Evolutionary conservation across 2,113 vertebrate species (phyloP).

Genomic region (Forbesichthys papilliferus): DNA sequence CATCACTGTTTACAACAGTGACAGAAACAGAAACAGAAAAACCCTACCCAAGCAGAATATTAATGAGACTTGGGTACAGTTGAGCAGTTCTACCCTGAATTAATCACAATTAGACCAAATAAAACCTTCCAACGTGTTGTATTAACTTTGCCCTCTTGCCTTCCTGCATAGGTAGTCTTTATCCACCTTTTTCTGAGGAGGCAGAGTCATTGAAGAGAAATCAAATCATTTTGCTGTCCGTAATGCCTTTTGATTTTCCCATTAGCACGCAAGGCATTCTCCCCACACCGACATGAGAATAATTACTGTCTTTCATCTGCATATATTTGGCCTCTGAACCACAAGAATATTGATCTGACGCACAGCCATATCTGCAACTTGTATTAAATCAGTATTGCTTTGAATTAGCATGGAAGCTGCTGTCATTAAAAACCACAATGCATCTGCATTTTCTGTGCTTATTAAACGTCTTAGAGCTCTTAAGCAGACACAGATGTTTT

Average conservation of each 20-base stretch:
- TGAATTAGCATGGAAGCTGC: not conserved
- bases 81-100: conserved; percentile 17
- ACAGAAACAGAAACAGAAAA: too few species aligned
- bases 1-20: too few species aligned
- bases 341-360: conserved; percentile 19
- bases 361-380: not conserved
- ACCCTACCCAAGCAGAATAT: too few species aligned
- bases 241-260: conserved; percentile 79
- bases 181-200: conserved; percentile 59
- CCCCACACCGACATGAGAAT: conserved; percentile 52
- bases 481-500: too few species aligned
- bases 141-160: not conserved
- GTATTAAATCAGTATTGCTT: not conserved
- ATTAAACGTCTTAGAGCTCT: too few species aligned
- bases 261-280: conserved; percentile 72
- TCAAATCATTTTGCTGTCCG: conserved; percentile 66
- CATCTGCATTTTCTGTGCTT: too few species aligned
- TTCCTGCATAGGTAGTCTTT: conserved; percentile 18
- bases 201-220: conserved; percentile 60
- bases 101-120: conserved; percentile 58
- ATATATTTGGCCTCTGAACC: conserved; percentile 65
- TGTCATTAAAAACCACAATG: too few species aligned
- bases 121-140: conserved; percentile 46
- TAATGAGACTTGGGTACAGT: too few species aligned
- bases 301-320: conserved; percentile 75